Evolutionary conservation across 1,140 invertebrate species (phyloP).

Genomic region (Brevipalpus yothersi): DNA sequence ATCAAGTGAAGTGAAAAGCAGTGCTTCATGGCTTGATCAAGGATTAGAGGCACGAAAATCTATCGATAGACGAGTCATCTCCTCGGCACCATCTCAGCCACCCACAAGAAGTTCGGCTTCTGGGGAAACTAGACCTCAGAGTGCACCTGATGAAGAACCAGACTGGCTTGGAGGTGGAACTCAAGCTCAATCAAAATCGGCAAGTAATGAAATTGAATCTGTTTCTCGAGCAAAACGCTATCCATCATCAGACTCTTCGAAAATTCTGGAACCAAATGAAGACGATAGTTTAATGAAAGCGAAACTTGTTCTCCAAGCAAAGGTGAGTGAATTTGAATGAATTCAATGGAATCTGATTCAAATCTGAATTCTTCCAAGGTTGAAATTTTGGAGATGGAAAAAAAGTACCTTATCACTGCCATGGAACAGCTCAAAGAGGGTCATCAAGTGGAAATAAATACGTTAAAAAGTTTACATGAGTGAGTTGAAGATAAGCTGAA

Average conservation of each 20-base stretch:
- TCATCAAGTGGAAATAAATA: conserved; percentile 4
- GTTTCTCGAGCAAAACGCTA: neutral
- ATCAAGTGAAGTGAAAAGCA: neutral
- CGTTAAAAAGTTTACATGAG: conserved; percentile 5
- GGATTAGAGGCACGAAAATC: neutral
- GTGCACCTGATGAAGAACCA: neutral
- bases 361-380: neutral
- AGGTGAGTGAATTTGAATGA: neutral
- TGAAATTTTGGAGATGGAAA: conserved; percentile 7
- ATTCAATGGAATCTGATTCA: neutral
- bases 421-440: conserved; percentile 7
- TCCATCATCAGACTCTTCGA: neutral
- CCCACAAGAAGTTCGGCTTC: neutral
- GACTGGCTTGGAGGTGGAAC: neutral
- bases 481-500: neutral
- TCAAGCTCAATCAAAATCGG: neutral
- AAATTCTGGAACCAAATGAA: neutral
- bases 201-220: neutral
- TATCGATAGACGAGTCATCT: neutral
- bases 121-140: neutral
- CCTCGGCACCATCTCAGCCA: neutral
- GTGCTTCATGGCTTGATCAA: neutral
- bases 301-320: neutral
- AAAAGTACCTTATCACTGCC: conserved; percentile 1
- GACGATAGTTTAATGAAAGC: neutral